These are phyloP conservation scores for Amblyopsis hoosieri DNA, from an alignment of 2,797 vertebrate species.

Conservation along the genomic window DNA sequence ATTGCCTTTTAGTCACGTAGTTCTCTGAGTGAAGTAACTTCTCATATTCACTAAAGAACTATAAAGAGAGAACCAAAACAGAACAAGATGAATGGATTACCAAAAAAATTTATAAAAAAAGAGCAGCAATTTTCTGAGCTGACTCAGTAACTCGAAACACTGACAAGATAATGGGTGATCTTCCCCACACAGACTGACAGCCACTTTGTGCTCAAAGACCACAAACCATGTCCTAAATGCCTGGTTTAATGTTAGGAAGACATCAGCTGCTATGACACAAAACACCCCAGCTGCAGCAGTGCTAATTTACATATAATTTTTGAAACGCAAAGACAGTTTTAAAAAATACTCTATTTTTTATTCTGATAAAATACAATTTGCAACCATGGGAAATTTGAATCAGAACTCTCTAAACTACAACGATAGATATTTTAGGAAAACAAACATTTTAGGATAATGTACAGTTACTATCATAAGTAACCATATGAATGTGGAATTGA, in stretches of 20 bases:
- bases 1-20: constrained; percentile 97
- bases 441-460: no score
- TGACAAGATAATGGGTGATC: constrained; percentile 38
- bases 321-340: background rate
- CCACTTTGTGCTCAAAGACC: constrained; percentile 31
- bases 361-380: no score
- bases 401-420: no score
- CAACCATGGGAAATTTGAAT: no score
- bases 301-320: constrained; percentile 5
- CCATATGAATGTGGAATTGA: no score
- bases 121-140: constrained; percentile 22
- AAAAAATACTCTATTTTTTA: no score
- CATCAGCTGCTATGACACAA: constrained; percentile 1
- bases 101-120: background rate
- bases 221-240: constrained; percentile 26
- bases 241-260: constrained; percentile 21
- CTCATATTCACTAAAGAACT: constrained; percentile 98
- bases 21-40: constrained; percentile 98
- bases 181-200: constrained; percentile 31
- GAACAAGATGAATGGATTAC: background rate
- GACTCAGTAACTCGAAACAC: constrained; percentile 33
- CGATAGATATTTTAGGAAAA: no score
- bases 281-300: constrained; percentile 7
- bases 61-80: constrained; percentile 14
- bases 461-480: no score